These are phyloP conservation scores for Hofmannophila pseudospretella DNA, from an alignment of 2,888 invertebrate species.

Conservation along the genomic window DNA sequence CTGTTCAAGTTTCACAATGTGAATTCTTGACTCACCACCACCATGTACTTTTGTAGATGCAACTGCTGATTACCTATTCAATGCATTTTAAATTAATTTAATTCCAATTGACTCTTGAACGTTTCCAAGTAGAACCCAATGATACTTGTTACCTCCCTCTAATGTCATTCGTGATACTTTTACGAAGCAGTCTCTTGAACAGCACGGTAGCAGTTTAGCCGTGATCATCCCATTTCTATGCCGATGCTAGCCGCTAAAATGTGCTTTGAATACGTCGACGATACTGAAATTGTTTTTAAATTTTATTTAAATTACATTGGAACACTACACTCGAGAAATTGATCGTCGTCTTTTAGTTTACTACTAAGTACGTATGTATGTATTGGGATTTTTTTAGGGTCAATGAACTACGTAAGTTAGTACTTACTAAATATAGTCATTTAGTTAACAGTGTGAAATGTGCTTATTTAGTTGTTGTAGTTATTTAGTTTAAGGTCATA, in stretches of 20 bases:
- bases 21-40: too few relatives aligned
- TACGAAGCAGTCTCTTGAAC: constrained; percentile 25
- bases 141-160: constrained; percentile 35
- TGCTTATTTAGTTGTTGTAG: too few relatives aligned
- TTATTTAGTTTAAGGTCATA: constrained; percentile 10
- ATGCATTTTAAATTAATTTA: too few relatives aligned
- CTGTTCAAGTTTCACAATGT: too few relatives aligned
- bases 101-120: background rate
- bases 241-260: constrained; percentile 41
- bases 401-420: too few relatives aligned
- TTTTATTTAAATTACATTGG: constrained; percentile 20
- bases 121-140: background rate
- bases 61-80: too few relatives aligned
- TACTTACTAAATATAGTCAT: too few relatives aligned
- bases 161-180: constrained; percentile 56
- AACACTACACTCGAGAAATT: background rate
- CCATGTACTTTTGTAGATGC: too few relatives aligned
- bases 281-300: constrained; percentile 34
- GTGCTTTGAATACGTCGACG: constrained; percentile 53
- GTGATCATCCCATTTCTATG: constrained; percentile 60
- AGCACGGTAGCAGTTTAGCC: constrained; percentile 55
- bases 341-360: background rate
- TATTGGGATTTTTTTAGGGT: too few relatives aligned
- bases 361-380: background rate
- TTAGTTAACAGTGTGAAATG: too few relatives aligned